A percentile compares a stretch with the other conserved stretches of the same genome.
phyloP scores from a whole-genome alignment of 2,797 vertebrate genomes.

The Gallinago solitaria region DNA sequence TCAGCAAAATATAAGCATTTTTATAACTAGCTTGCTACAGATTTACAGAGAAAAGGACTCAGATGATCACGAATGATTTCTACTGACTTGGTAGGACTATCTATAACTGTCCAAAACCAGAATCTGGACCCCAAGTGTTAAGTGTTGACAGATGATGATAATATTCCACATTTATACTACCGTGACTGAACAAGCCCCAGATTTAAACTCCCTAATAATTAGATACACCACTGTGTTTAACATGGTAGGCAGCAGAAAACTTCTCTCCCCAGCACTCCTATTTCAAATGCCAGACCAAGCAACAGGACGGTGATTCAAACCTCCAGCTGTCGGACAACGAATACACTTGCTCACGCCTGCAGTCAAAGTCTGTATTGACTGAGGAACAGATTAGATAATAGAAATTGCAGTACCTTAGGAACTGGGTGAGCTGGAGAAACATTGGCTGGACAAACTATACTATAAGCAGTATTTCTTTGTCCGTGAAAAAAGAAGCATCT shows the following conservation, averaged over 20 bases:
- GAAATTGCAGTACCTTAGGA: conserved; percentile 79
- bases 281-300: conserved; percentile 62
- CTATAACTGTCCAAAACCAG: not conserved
- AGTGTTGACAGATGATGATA: not conserved
- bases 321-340: conserved; percentile 39
- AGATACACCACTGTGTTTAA: conserved; percentile 34
- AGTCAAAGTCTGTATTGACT: conserved; percentile 57
- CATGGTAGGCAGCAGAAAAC: conserved; percentile 38
- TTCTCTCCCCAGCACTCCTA: not conserved
- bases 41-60: not conserved
- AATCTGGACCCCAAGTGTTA: not conserved
- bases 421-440: conserved; percentile 81
- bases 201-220: conserved; percentile 32
- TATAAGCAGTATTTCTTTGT: conserved; percentile 76
- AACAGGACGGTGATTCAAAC: conserved; percentile 53
- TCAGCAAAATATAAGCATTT: not conserved
- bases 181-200: not conserved
- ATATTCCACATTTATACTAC: not conserved
- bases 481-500: conserved; percentile 76
- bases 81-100: not conserved
- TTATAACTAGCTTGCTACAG: not conserved
- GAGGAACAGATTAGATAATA: conserved; percentile 65
- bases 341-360: conserved; percentile 33
- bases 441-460: conserved; percentile 76
- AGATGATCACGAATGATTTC: not conserved